Evolutionary conservation across 2,888 invertebrate species (phyloP).

Genomic region (Morpho deidamia): DNA sequence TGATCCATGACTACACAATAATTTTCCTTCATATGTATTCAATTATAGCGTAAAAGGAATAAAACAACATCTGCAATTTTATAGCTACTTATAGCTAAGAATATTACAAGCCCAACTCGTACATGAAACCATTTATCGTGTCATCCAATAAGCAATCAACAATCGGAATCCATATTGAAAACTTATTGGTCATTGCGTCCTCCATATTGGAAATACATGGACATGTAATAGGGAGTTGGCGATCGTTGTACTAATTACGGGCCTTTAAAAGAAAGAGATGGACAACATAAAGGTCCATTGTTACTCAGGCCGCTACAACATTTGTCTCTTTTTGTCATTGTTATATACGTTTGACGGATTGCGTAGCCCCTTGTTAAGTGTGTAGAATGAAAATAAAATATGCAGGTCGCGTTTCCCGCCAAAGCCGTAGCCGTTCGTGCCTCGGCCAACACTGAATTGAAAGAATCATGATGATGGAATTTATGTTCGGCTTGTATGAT

Average conservation of each 20-base stretch:
- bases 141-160: conserved; percentile 48
- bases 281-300: background rate
- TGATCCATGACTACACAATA: too few species aligned
- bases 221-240: background rate
- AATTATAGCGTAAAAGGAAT: background rate
- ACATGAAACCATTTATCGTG: conserved; percentile 52
- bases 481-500: conserved; percentile 54
- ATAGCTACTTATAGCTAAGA: conserved; percentile 18
- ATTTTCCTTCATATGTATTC: background rate
- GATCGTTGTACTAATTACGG: background rate
- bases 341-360: background rate
- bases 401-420: conserved; percentile 56
- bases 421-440: conserved; percentile 56
- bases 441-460: conserved; percentile 68
- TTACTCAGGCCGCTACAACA: background rate
- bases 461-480: conserved; percentile 72
- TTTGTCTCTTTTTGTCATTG: background rate
- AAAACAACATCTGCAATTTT: conserved; percentile 15
- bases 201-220: conserved; percentile 27
- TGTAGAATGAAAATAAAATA: conserved; percentile 36
- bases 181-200: conserved; percentile 43
- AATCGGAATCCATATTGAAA: conserved; percentile 36
- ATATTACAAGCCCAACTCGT: conserved; percentile 46
- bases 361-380: background rate
- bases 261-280: background rate